Evolutionary conservation across 2,797 vertebrate genomes (phyloP), one percentile per base, ranked within the genome.

Genomic region (Mus spretus): DNA sequence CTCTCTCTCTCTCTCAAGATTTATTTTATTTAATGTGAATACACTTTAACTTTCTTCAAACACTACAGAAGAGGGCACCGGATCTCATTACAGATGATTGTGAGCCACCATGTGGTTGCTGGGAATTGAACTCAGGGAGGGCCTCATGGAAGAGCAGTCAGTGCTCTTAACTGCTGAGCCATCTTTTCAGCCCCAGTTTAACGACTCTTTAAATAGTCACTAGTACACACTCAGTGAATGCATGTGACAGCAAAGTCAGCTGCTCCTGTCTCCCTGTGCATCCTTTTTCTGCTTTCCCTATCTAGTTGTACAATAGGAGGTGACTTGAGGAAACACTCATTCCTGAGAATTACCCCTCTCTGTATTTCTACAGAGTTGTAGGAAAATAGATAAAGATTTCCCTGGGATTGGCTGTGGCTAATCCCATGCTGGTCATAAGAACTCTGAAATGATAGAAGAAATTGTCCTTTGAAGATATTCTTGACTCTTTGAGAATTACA

Each of bases 341-440:
- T 97, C 97, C 44, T 95, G 79, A 9, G 34, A 96, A 88, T 75
- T 65, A 67, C 63, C 15, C 93, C 53, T 70, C 13, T 22, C 28
- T 55, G 53, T n/a, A 89, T 96, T 97, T 3, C 17, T 77, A 95
- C 91, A 74, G 8, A 91, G 79, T 17, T 82, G 17, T 31, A 93
- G 37, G 72, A 53, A 98, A 89, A 91, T 83, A 83, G 61, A 22
- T 78, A 57, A 95, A 50, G 80, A 92, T 15, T n/a, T 94, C 77
- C 55, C 50, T 50, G 37, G 72, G 82, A 65, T 79, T 94, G n/a
- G 34, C 24, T 20, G 89, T 70, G 89, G 92, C 89, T 77, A 59
- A 2, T 10, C 26, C 37, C 70, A 70, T 84, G 79, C 0, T 37
- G 77, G 50, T 15, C 94, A 95, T 96, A 10, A 89, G 31, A 57